A percentile compares a stretch with the other conserved stretches of the same genome.
These are phyloP conservation scores for Sesamia nonagrioides DNA, from an alignment of 1,140 invertebrate species.

Conservation along the genomic window DNA sequence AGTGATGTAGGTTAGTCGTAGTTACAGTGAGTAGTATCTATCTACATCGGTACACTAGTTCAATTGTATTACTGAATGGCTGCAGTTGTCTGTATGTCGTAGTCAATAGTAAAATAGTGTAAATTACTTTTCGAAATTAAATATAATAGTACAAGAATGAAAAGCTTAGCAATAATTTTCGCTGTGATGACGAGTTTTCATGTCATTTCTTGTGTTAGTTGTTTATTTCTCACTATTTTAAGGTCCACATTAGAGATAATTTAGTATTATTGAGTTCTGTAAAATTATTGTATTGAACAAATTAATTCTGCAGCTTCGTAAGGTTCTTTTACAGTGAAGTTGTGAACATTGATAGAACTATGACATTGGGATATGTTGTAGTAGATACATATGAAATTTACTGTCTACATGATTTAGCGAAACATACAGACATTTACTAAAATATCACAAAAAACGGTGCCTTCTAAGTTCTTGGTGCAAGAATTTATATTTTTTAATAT, in stretches of 20 bases:
- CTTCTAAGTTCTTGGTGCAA: conserved; percentile 53
- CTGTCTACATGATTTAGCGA: not conserved
- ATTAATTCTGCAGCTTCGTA: not conserved
- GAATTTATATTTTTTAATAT: conserved; percentile 42
- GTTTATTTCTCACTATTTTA: conserved; percentile 62
- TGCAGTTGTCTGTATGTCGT: not conserved
- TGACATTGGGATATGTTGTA: not conserved
- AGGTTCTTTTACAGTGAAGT: not conserved
- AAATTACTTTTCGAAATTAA: conserved; percentile 35
- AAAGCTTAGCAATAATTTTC: conserved; percentile 41
- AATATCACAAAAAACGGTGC: conserved; percentile 52
- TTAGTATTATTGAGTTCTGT: conserved; percentile 56
- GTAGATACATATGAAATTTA: conserved; percentile 11
- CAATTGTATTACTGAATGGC: conserved; percentile 50
- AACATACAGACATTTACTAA: not conserved
- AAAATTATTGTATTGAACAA: conserved; percentile 44
- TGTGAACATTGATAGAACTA: not conserved
- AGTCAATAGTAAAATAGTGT: conserved; percentile 23
- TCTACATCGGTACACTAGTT: conserved; percentile 51
- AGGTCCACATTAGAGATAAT: conserved; percentile 62
- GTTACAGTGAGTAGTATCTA: conserved; percentile 51
- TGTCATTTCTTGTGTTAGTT: conserved; percentile 34
- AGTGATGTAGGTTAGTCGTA: conserved; percentile 62
- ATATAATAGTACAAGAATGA: conserved; percentile 43
- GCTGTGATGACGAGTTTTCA: conserved; percentile 40